Evolutionary conservation across 2,888 invertebrate genomes (phyloP).

Genomic region (Ectemnius continuus): DNA sequence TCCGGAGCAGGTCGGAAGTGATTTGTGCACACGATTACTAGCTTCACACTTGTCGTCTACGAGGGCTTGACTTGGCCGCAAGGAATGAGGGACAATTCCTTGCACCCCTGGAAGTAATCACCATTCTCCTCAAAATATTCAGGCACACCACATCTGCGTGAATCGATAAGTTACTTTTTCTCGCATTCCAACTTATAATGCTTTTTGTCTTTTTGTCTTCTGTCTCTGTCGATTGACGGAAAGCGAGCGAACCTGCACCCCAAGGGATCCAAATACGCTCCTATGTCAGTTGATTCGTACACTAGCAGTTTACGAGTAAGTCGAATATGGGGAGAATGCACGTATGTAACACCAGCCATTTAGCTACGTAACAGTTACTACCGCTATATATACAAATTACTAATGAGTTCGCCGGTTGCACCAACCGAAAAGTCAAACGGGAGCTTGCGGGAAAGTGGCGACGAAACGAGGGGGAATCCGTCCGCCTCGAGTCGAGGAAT

Average conservation of each 20-base stretch:
- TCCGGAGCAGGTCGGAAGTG: slow-evolving; percentile 30
- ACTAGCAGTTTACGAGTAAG: slow-evolving; percentile 50
- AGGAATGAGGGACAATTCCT: slow-evolving; percentile 8
- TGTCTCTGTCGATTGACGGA: background rate
- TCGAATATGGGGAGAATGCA: slow-evolving; percentile 66
- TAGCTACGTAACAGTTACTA: slow-evolving; percentile 75
- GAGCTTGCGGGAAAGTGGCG: slow-evolving; percentile 1
- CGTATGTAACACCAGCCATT: slow-evolving; percentile 71
- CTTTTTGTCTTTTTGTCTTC: slow-evolving; percentile 7
- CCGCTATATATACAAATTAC: slow-evolving; percentile 74
- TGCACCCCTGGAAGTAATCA: slow-evolving; percentile 36
- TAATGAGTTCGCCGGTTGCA: slow-evolving; percentile 67
- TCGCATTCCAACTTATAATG: slow-evolving; percentile 5
- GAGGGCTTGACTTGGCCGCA: slow-evolving; percentile 5
- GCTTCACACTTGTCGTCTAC: slow-evolving; percentile 25
- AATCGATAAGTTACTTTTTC: background rate
- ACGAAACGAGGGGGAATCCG: slow-evolving; percentile 11
- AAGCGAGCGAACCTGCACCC: background rate
- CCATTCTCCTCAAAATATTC: slow-evolving; percentile 24
- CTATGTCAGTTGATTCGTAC: slow-evolving; percentile 18
- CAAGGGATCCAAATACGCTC: too few species aligned
- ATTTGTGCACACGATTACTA: slow-evolving; percentile 46
- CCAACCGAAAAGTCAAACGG: slow-evolving; percentile 56
- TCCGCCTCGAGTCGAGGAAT: background rate
- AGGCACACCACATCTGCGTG: slow-evolving; percentile 36